Evolutionary conservation across 2,797 vertebrate genomes (phyloP).

Genomic region (Ctenochaetus hawaiiensis): DNA sequence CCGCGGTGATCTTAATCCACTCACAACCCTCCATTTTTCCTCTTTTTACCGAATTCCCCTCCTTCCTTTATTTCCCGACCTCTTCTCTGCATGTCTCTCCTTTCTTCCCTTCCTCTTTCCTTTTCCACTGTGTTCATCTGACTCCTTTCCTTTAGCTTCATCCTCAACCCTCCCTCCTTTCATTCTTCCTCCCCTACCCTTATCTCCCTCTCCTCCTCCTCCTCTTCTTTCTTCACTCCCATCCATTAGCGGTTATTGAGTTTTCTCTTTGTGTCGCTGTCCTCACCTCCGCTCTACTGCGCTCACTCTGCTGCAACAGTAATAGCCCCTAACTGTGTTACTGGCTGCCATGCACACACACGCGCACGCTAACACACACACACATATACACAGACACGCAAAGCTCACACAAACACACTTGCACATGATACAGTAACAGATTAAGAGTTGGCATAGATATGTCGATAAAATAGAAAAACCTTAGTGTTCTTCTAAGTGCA

Average conservation of each 20-base stretch:
- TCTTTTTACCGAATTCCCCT: background rate
- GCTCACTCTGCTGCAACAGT: slow-evolving; percentile 47
- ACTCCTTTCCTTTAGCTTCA: slow-evolving; percentile 22
- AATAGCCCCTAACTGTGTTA: slow-evolving; percentile 43
- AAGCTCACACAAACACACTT: background rate
- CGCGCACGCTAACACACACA: background rate
- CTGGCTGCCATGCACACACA: slow-evolving; percentile 11
- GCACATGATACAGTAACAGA: background rate
- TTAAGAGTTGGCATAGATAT: slow-evolving; percentile 8
- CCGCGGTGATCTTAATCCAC: slow-evolving; percentile 25
- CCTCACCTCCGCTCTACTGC: slow-evolving; percentile 51
- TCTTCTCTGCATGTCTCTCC: background rate
- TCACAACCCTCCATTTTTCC: slow-evolving; percentile 13
- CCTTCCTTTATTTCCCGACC: slow-evolving; percentile 14
- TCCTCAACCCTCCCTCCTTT: slow-evolving; percentile 18
- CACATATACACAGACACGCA: slow-evolving; percentile 5
- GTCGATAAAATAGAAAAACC: slow-evolving; percentile 9
- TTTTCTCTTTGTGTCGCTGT: slow-evolving; percentile 63
- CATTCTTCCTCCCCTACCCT: slow-evolving; percentile 8
- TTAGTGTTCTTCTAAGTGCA: slow-evolving; percentile 4
- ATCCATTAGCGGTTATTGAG: slow-evolving; percentile 71
- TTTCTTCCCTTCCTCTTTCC: background rate
- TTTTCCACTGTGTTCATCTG: background rate
- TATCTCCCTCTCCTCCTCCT: slow-evolving; percentile 14
- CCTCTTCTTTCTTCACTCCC: slow-evolving; percentile 32